Evolutionary conservation across 2,113 vertebrate genomes (phyloP), one percentile per base, ranked within the genome.

Genomic region (Emydocephalus ijimae): DNA sequence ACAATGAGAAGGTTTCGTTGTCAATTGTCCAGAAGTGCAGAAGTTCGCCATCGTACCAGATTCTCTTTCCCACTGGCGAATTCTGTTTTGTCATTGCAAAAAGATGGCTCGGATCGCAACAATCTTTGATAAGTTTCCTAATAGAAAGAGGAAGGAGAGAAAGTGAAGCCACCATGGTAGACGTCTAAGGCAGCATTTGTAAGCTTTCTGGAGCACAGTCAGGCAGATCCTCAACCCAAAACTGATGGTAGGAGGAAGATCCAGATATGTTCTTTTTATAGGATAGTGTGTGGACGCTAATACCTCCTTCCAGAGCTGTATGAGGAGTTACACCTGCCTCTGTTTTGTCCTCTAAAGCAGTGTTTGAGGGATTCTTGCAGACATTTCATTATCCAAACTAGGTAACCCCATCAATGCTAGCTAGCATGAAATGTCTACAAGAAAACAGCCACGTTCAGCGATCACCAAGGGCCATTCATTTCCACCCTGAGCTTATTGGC

Each of bases 31-130:
- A 98, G 4, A 98, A 99, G 96, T 99, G 98, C 86, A 99, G 98
- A 93, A 99, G 97, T 94, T 99, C 99, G 11, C 99, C 99, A 0
- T 99, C 99, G 34, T 99, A 99, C 99, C 99, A 99, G 96, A 99
- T 96, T 89, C 98, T 98, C 93, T 99, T 99, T 88, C 99, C 99
- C 96, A 99, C 96, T 0, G 98, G 99, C 0, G 99, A 98, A 95
- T 99, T 99, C 94, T 96, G 95, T 96, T 99, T 99, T 34, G 99
- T 99, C 95, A 99, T 97, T 0, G 98, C 98, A 95, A 99, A 99
- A 96, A 98, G 98, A 93, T 96, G 97, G 91, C 94, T 95, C 0
- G 99, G 98, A 87, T 99, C 96, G 8, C 99, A 99, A 97, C 99
- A 99, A 43, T 99, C 98, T 59, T 98, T 97, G 96, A 99, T 96